phyloP scores from a whole-genome alignment of 2,888 invertebrate genomes.

The Drosophila flavopinicola region DNA sequence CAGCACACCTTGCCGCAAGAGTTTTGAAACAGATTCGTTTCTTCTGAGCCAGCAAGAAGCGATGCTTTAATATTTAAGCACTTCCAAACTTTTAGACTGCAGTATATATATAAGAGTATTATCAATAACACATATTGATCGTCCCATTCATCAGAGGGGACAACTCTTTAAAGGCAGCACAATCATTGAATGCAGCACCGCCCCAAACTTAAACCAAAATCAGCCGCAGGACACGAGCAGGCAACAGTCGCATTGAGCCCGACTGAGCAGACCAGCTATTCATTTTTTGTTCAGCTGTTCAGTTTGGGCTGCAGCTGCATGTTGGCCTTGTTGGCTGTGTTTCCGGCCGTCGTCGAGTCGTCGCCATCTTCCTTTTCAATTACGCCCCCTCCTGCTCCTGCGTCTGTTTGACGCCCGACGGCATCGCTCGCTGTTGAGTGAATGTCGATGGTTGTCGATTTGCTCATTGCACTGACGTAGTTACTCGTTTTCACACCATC shows the following conservation, averaged over 20 bases:
- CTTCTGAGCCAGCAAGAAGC: neutral
- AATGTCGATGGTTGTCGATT: conserved; percentile 53
- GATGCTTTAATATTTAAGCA: neutral
- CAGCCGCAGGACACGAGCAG: conserved; percentile 37
- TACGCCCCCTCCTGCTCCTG: conserved; percentile 38
- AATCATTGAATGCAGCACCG: neutral
- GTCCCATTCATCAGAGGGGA: neutral
- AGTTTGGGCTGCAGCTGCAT: conserved; percentile 43
- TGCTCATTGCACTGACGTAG: conserved; percentile 55
- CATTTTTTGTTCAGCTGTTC: conserved; percentile 15
- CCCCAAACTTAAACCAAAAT: conserved; percentile 14
- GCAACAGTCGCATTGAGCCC: conserved; percentile 37
- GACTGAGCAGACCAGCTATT: conserved; percentile 28
- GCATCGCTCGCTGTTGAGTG: no score
- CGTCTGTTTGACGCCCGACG: no score
- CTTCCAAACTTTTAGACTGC: no score
- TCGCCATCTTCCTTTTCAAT: conserved; percentile 73
- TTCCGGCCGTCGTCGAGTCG: conserved; percentile 67
- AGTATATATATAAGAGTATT: no score
- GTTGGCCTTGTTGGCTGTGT: conserved; percentile 56
- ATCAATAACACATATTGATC: no score
- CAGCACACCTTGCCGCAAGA: conserved; percentile 1
- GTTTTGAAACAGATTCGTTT: conserved; percentile 4
- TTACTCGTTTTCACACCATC: conserved; percentile 76
- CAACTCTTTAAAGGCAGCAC: conserved; percentile 13